Evolutionary conservation across 2,797 vertebrate species (phyloP), one percentile per base, ranked within the genome.

Genomic region (Forpus xanthops): DNA sequence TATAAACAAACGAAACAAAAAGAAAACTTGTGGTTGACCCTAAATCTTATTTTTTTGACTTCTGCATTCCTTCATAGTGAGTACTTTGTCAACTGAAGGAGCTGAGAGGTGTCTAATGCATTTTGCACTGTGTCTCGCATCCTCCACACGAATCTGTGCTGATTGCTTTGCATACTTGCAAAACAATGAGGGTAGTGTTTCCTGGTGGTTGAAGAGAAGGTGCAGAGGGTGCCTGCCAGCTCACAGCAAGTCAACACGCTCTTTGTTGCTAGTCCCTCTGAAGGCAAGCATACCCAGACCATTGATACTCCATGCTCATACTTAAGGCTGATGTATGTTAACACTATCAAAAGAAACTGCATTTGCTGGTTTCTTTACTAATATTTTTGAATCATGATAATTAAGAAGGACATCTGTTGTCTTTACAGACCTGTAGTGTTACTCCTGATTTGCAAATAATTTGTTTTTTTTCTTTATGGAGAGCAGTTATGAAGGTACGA

Each of bases 181-280:
- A 35, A 90, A 97, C 92, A 96, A 85, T 74, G 86, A 73, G 56
- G 37, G 65, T 24, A 96, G 90, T 93, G 92, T 95, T 94, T 84
- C 49, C 49, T 61, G 53, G 78, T 56, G 86, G 67, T 75, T 82
- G 53, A 50, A 53, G 94, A 88, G 89, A 94, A 93, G 90, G 90
- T 95, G 88, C 88, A 74, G 78, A 90, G 94, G 31, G 80, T 91
- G 79, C 67, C 84, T 93, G 95, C 93, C 93, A 94, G 78, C 87
- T 93, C 81, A 0, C 24, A 68, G 58, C 75, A 68, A 68, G 73
- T 53, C 94, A 94, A 92, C 93, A 96, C 90, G 89, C 75, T 89
- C 94, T 94, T 94, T 94, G 92, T 95, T 96, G 86, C n/a, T 56
- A 89, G 82, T 82, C 86, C 72, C n/a, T 23, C 68, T 93, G 85